Evolutionary conservation across 2,797 vertebrate genomes (phyloP).

Genomic region (Pagetopsis macropterus): DNA sequence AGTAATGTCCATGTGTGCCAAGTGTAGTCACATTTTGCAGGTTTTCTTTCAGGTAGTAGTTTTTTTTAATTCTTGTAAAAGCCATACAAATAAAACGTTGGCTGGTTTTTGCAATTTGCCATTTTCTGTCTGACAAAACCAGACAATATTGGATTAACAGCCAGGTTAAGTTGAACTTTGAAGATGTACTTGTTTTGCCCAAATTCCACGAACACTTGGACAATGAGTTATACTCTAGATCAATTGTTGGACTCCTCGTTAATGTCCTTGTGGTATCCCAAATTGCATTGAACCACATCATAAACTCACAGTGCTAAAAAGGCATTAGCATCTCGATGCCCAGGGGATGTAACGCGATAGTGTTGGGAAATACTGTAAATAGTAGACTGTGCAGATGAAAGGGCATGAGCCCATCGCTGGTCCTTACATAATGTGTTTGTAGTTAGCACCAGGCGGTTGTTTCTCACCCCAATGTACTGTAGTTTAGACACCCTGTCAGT

Average conservation of each 20-base stretch:
- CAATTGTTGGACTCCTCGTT: constrained; percentile 7
- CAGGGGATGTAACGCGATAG: constrained; percentile 75
- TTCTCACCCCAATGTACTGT: constrained; percentile 83
- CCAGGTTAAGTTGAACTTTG: not conserved
- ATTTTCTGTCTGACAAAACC: not conserved
- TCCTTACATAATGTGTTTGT: constrained; percentile 76
- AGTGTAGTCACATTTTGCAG: not conserved
- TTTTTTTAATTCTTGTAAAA: not conserved
- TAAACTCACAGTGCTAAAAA: constrained; percentile 33
- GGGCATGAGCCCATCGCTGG: constrained; percentile 41
- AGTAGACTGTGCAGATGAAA: constrained; percentile 68
- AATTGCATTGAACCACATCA: constrained; percentile 47
- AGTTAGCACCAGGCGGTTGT: constrained; percentile 82
- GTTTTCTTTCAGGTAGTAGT: not conserved
- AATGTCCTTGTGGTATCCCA: constrained; percentile 20
- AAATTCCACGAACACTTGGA: constrained; percentile 20
- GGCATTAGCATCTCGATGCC: constrained; percentile 55
- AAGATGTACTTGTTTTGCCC: not conserved
- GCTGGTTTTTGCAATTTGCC: not conserved
- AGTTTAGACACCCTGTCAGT: constrained; percentile 85
- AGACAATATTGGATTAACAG: not conserved
- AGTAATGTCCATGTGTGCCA: not conserved
- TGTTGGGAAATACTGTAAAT: constrained; percentile 68
- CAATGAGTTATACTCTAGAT: constrained; percentile 2
- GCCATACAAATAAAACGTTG: constrained; percentile 2